These are phyloP conservation scores for Ophion costatus DNA, from an alignment of 2,888 invertebrate species.

Conservation along the genomic window DNA sequence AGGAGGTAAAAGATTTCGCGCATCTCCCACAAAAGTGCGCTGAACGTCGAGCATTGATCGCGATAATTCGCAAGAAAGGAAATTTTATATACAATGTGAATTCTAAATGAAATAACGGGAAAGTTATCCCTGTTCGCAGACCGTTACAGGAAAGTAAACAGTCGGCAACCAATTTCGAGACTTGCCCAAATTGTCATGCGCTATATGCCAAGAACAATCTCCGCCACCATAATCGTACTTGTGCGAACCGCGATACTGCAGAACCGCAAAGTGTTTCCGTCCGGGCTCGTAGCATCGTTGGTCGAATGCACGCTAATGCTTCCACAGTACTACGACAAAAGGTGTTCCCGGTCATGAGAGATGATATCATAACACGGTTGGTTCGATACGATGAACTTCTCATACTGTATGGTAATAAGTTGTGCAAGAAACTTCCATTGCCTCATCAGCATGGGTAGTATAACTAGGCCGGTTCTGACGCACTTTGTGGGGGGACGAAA, in stretches of 20 bases:
- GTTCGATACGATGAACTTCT: conserved; percentile 64
- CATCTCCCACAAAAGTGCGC: conserved; percentile 10
- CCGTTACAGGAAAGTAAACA: conserved; percentile 18
- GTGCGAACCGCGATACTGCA: conserved; percentile 34
- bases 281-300: conserved; percentile 42
- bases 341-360: conserved; percentile 66
- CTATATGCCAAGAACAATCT: conserved; percentile 62
- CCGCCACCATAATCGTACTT: conserved; percentile 50
- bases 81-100: conserved; percentile 58
- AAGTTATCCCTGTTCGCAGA: conserved; percentile 59
- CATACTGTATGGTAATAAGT: conserved; percentile 60
- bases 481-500: too few species aligned
- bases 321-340: conserved; percentile 43
- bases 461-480: too few species aligned
- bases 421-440: conserved; percentile 59
- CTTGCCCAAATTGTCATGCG: conserved; percentile 66
- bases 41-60: conserved; percentile 43
- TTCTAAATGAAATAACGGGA: conserved; percentile 52
- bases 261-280: conserved; percentile 42
- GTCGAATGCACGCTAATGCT: conserved; percentile 57
- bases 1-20: conserved; percentile 47
- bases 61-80: conserved; percentile 50
- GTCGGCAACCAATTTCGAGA: conserved; percentile 48
- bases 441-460: conserved; percentile 61
- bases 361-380: conserved; percentile 49